Evolutionary conservation across 2,797 vertebrate genomes (phyloP), one percentile per base, ranked within the genome.

Genomic region (Centropyge bicolor): DNA sequence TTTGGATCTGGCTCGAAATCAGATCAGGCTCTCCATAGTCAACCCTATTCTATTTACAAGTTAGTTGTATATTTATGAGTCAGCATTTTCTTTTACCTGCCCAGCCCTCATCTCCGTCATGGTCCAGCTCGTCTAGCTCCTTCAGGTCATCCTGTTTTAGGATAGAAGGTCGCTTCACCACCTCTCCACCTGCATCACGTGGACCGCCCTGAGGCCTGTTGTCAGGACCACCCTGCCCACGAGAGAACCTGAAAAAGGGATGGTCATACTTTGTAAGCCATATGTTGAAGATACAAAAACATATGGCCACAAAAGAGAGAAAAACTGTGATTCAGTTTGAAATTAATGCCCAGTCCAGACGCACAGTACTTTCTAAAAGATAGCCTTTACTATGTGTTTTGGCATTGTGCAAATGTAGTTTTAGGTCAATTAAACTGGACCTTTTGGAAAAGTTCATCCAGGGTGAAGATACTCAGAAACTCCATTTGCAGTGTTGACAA

Each of bases 141-240:
- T 98, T 98, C 69, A 98, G 93, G 86, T 98, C 97, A 70, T 98
- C 97, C 93, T 98, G 97, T 85, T 98, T 98, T 48, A 98, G 94
- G 94, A 98, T 98, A 45, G 97, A 96, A 40, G 97, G 97, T n/a
- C 97, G 95, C 90, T 96, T 97, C 61, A 97, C 95, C 78, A 94
- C 91, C 70, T 98, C 97, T 61, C 95, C 92, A 68, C 92, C 89
- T 91, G 90, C 76, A 62, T 97, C 95, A 41, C 95, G 95, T 13
- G 94, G 94, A 13, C 94, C 93, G 14, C 89, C 96, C 89, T 94
- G 91, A 56, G 91, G 60, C 83, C 95, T 88, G 61, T 80, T 86
- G 31, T 96, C 95, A 48, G 91, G 92, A 70, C 94, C 94, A 41
- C 94, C 95, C 45, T 94, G 95, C 54, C 94, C 91, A 85, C 97